Evolutionary conservation across 2,888 invertebrate genomes (phyloP).

Genomic region (Apamea anceps): DNA sequence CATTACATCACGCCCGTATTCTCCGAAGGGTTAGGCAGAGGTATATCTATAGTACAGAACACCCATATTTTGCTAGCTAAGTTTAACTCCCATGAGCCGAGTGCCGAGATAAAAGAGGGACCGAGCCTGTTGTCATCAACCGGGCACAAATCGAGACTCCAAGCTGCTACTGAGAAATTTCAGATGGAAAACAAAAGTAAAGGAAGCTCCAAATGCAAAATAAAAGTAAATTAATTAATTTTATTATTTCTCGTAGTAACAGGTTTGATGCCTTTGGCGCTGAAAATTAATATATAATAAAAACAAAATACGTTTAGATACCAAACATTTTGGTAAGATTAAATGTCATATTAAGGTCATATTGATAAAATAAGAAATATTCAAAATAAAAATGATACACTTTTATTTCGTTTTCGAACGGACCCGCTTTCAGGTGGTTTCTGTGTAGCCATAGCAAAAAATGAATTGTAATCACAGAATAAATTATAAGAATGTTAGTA

Average conservation of each 20-base stretch:
- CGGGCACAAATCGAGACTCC: background rate
- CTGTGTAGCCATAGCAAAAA: constrained; percentile 54
- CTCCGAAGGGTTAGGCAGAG: background rate
- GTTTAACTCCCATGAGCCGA: background rate
- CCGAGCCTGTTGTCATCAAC: background rate
- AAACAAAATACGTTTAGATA: background rate
- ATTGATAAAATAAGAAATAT: background rate
- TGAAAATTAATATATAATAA: background rate
- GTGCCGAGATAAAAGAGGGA: background rate
- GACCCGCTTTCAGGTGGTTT: constrained; percentile 50
- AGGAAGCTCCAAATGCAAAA: background rate
- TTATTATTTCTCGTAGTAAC: background rate
- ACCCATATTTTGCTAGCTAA: background rate
- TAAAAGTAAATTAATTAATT: background rate
- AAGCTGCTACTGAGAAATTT: background rate
- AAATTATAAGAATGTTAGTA: background rate
- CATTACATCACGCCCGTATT: background rate
- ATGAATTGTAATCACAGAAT: rapidly evolving
- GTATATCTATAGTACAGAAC: background rate
- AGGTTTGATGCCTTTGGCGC: no score
- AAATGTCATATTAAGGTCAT: no score
- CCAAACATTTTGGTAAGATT: background rate
- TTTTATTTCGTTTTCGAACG: constrained; percentile 44
- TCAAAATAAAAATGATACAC: background rate
- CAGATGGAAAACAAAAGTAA: background rate